Conservation (phyloP, 2,797 vertebrate species). For the Enteromius afrohamiltoni region DNA sequence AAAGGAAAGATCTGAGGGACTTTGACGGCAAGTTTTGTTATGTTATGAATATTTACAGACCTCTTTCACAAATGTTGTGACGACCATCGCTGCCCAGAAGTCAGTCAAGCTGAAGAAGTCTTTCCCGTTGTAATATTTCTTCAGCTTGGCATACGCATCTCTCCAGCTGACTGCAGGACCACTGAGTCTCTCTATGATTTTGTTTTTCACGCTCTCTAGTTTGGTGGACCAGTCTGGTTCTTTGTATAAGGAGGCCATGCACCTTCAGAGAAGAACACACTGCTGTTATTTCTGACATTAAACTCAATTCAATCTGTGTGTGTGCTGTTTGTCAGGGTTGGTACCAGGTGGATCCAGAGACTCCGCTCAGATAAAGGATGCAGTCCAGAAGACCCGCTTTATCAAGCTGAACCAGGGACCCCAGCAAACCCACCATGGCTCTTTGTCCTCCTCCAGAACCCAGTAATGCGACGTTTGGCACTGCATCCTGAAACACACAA, state of each 20-base stretch:
- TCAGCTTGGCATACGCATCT: neutral
- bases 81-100: neutral
- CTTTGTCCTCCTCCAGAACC: slow-evolving; percentile 58
- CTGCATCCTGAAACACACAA: neutral
- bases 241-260: neutral
- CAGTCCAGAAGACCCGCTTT: slow-evolving; percentile 45
- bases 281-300: neutral
- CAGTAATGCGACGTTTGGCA: slow-evolving; percentile 56
- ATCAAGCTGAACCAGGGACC: slow-evolving; percentile 47
- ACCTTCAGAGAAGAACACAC: neutral
- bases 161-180: neutral
- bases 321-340: neutral
- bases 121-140: slow-evolving; percentile 10
- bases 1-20: no score
- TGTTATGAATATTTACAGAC: neutral
- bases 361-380: slow-evolving; percentile 55
- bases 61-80: slow-evolving; percentile 21
- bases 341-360: slow-evolving; percentile 61
- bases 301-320: neutral
- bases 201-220: slow-evolving; percentile 16
- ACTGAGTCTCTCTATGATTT: neutral
- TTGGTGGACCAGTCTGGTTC: slow-evolving; percentile 44
- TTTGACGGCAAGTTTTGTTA: no score
- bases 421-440: slow-evolving; percentile 56
- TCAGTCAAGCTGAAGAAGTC: slow-evolving; percentile 32